phyloP scores from a whole-genome alignment of 2,888 invertebrate genomes.

The Zhuqinia jingwanae region DNA sequence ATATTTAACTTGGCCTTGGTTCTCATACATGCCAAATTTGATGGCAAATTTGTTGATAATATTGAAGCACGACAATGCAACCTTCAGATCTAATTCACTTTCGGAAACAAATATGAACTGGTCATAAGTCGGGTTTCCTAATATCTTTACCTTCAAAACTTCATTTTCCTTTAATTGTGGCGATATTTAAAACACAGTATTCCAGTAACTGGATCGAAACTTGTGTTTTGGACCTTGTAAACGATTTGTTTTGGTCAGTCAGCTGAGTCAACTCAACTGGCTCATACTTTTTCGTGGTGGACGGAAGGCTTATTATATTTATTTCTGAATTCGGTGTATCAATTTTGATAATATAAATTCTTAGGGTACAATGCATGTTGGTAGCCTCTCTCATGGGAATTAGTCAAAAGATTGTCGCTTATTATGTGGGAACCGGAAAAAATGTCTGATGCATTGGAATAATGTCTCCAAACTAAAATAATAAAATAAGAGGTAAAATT shows the following conservation, averaged over 20 bases:
- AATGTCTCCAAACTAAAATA: too few relatives aligned
- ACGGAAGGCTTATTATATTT: neutral
- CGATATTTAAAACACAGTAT: neutral
- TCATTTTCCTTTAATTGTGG: neutral
- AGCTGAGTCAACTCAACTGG: neutral
- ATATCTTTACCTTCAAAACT: neutral
- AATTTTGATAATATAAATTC: neutral
- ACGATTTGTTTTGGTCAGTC: neutral
- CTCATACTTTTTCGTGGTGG: neutral
- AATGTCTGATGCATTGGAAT: too few relatives aligned
- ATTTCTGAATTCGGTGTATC: too few relatives aligned
- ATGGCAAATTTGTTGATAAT: neutral
- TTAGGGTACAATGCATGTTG: neutral
- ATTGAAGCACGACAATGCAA: neutral
- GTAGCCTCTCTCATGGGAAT: neutral
- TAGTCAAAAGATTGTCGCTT: too few relatives aligned
- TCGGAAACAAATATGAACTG: constrained; percentile 28
- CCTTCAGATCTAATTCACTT: neutral
- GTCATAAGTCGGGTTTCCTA: constrained; percentile 23
- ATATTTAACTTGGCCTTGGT: neutral
- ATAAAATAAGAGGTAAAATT: too few relatives aligned
- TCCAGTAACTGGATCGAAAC: neutral
- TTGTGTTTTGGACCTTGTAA: neutral
- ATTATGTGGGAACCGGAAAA: too few relatives aligned
- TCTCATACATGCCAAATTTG: constrained; percentile 22